Percentiles rank a stretch among this genome's conserved stretches.
Evolutionary conservation across 2,797 vertebrate genomes (phyloP).

Genomic region (Pangasius krempfi): DNA sequence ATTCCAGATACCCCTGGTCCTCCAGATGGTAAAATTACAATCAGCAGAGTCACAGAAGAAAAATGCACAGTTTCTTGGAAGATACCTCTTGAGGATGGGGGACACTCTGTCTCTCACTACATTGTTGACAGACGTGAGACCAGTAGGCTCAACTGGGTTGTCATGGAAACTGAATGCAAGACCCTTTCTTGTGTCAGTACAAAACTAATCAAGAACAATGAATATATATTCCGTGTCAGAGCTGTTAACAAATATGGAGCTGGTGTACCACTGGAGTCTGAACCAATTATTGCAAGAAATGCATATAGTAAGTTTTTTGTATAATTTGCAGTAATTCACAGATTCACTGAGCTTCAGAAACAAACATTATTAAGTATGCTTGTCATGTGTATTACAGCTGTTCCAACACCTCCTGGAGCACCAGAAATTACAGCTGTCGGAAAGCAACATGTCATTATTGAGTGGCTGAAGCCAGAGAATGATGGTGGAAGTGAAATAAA

Average conservation of each 20-base stretch:
- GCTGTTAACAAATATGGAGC: conserved; percentile 95
- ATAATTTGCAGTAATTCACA: background rate
- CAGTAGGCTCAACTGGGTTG: conserved; percentile 95
- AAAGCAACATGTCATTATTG: conserved; percentile 94
- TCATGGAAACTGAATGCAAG: conserved; percentile 93
- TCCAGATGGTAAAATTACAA: conserved; percentile 82
- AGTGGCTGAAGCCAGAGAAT: conserved; percentile 94
- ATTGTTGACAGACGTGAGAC: conserved; percentile 96
- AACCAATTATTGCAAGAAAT: conserved; percentile 89
- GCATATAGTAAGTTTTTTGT: conserved; percentile 88
- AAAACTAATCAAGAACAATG: conserved; percentile 95
- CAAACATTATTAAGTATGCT: conserved; percentile 16
- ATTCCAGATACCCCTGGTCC: conserved; percentile 90
- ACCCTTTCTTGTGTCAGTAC: conserved; percentile 88
- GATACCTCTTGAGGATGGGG: conserved; percentile 91
- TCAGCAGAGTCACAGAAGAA: conserved; percentile 96
- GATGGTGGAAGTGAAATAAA: conserved; percentile 95
- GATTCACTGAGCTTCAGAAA: background rate
- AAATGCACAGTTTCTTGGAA: conserved; percentile 96
- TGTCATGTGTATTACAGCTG: conserved; percentile 73
- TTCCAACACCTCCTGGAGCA: conserved; percentile 84
- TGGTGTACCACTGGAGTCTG: conserved; percentile 90
- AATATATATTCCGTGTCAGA: conserved; percentile 95
- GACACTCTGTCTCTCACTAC: conserved; percentile 87
- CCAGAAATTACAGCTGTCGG: conserved; percentile 83